phyloP scores from a whole-genome alignment of 2,888 invertebrate species.

The Tetanocera ferruginea region DNA sequence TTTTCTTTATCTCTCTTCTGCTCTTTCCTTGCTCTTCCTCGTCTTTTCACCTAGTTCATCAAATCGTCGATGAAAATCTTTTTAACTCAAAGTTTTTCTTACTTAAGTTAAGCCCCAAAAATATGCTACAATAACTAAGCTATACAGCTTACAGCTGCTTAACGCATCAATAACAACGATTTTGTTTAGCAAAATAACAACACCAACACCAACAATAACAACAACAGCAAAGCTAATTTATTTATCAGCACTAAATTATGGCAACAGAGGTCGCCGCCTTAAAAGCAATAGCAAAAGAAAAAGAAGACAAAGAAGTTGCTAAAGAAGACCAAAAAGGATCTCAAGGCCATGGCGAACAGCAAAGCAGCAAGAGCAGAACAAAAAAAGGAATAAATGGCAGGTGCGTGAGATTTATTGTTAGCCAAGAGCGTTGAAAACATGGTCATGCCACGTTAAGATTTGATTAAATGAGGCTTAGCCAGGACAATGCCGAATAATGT shows the following conservation, averaged over 20 bases:
- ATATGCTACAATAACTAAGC: constrained; percentile 26
- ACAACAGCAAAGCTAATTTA: constrained; percentile 18
- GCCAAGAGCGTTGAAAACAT: constrained; percentile 1
- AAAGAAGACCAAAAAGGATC: background rate
- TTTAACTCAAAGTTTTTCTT: background rate
- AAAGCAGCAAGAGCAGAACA: background rate
- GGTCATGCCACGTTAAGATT: constrained; percentile 57
- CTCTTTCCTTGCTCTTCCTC: background rate
- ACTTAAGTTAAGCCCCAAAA: background rate
- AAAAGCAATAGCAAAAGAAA: background rate
- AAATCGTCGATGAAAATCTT: constrained; percentile 8
- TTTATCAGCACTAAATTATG: constrained; percentile 36
- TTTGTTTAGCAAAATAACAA: background rate
- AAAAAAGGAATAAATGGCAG: background rate
- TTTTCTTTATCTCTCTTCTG: background rate
- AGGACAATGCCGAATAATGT: constrained; percentile 2
- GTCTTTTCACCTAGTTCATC: background rate
- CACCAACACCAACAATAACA: background rate
- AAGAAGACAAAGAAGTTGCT: background rate
- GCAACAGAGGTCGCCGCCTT: background rate
- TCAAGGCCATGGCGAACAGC: background rate
- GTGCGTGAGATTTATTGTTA: constrained; percentile 7
- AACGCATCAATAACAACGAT: constrained; percentile 15
- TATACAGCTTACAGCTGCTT: constrained; percentile 22
- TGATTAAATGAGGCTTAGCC: constrained; percentile 66